Percentiles rank a stretch among this genome's conserved stretches.
These are phyloP conservation scores for Chelonus insularis DNA, from an alignment of 1,140 invertebrate species.

Conservation along the genomic window DNA sequence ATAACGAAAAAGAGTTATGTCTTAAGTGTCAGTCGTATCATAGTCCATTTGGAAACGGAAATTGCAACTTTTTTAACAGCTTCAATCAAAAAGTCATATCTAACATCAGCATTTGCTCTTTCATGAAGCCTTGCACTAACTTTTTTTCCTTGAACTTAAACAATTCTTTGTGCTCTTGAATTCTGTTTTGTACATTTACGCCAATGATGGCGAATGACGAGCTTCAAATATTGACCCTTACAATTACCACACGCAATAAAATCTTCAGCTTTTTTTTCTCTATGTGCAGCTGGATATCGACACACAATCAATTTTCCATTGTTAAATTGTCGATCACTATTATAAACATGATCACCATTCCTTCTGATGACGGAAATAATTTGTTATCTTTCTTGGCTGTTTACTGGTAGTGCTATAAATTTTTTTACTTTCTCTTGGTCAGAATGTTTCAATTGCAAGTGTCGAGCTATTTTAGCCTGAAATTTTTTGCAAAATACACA, in stretches of 20 bases:
- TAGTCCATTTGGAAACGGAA: too few species aligned
- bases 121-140: slow-evolving; percentile 11
- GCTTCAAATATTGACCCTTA: slow-evolving; percentile 5
- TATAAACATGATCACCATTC: slow-evolving; percentile 31
- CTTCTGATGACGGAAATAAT: slow-evolving; percentile 27
- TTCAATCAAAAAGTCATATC: slow-evolving; percentile 2
- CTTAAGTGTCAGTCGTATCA: too few species aligned
- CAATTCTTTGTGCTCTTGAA: slow-evolving; percentile 3
- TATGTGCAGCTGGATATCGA: slow-evolving; percentile 22
- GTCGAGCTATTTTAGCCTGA: slow-evolving; percentile 24
- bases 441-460: slow-evolving; percentile 20
- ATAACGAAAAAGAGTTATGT: too few species aligned
- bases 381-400: slow-evolving; percentile 15
- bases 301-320: slow-evolving; percentile 30
- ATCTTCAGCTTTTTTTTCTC: slow-evolving; percentile 23
- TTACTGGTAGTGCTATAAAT: slow-evolving; percentile 6
- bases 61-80: slow-evolving; percentile 10
- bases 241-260: slow-evolving; percentile 27
- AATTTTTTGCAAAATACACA: slow-evolving; percentile 32
- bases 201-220: too few species aligned
- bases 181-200: background rate
- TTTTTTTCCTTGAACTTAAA: slow-evolving; percentile 15
- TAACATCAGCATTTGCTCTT: slow-evolving; percentile 18
- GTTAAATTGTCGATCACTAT: slow-evolving; percentile 28
- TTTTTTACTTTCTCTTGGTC: slow-evolving; percentile 27